Evolutionary conservation across 1,140 invertebrate species (phyloP), one percentile per base, ranked within the genome.

Genomic region (Brachionus paranguensis): DNA sequence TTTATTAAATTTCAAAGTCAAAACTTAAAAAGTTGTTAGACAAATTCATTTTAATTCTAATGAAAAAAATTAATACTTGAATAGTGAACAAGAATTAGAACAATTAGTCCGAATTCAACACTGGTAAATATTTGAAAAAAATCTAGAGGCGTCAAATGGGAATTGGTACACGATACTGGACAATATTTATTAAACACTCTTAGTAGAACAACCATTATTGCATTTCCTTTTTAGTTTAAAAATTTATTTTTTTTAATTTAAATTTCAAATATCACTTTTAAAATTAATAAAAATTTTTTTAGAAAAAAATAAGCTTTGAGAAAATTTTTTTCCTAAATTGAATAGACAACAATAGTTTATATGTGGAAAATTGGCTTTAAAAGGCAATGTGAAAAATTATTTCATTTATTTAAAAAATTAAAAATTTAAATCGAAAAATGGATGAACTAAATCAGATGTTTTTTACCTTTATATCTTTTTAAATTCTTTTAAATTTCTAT

Each of bases 1-100:
- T 33, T 17, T 37, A 45, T 81, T 81, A 29, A 81, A 81, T 29
- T 64, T 81, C 14, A 81, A 20, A 14, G 72, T 76, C 72, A 76
- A 50, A 50, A 50, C 72, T 76, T 76, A 1, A 76, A 50, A 17
- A 20, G 17, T 17, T 43, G 3, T 17, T 29, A 29, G 14, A 29
- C 2, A 72, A 33, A 12, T 33, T 68, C n/a, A 5, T 11, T 37
- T 33, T 11, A 33, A n/a, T 45, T 74, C 3, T 7, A 43, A 20
- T 24, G 24, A 74, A 17, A 72, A 17, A 43, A 43, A 20, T 70
- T 33, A 14, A 74, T 76, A 76, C 72, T 27, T 47, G 50, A 29
- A 33, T 76, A 76, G 10, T 76, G 20, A 29, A 76, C 14, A 10
- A 76, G 72, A 2, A 76, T n/a, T 50, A 76, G 12, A 29, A 50